Evolutionary conservation across 1,140 invertebrate species (phyloP).

Genomic region (Heliconius himera): DNA sequence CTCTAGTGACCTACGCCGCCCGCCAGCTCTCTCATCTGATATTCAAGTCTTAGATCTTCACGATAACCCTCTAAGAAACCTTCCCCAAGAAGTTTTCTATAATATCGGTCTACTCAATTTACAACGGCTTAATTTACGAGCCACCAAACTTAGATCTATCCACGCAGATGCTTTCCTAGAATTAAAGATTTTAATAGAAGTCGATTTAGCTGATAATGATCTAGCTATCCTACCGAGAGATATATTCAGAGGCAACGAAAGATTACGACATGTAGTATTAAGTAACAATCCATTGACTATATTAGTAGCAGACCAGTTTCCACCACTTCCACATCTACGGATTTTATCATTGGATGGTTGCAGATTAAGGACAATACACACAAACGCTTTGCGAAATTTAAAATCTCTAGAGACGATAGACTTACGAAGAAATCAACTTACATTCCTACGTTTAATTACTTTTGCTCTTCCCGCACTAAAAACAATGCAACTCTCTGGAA

Average conservation of each 20-base stretch:
- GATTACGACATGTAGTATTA: constrained; percentile 86
- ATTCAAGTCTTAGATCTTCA: constrained; percentile 93
- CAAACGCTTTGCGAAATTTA: constrained; percentile 82
- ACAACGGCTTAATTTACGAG: constrained; percentile 90
- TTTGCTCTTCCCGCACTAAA: constrained; percentile 83
- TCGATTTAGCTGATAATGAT: constrained; percentile 91
- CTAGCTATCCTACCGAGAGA: constrained; percentile 85
- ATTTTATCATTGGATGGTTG: constrained; percentile 90
- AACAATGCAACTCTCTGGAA: constrained; percentile 90
- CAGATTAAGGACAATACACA: constrained; percentile 86
- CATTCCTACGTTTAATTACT: constrained; percentile 75
- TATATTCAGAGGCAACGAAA: constrained; percentile 89
- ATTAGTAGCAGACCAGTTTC: constrained; percentile 87
- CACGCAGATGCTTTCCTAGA: constrained; percentile 92
- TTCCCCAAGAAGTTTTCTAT: constrained; percentile 91
- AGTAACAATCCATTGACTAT: constrained; percentile 87
- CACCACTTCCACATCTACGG: constrained; percentile 86
- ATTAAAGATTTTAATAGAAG: constrained; percentile 92
- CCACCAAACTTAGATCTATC: constrained; percentile 87
- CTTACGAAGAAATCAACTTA: constrained; percentile 76
- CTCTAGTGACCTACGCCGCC: constrained; percentile 87
- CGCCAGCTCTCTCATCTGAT: constrained; percentile 90
- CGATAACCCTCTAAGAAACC: constrained; percentile 88
- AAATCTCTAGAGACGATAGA: constrained; percentile 77
- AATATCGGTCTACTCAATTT: constrained; percentile 90